phyloP scores from a whole-genome alignment of 2,888 invertebrate species.

The Crossocerus cetratus region DNA sequence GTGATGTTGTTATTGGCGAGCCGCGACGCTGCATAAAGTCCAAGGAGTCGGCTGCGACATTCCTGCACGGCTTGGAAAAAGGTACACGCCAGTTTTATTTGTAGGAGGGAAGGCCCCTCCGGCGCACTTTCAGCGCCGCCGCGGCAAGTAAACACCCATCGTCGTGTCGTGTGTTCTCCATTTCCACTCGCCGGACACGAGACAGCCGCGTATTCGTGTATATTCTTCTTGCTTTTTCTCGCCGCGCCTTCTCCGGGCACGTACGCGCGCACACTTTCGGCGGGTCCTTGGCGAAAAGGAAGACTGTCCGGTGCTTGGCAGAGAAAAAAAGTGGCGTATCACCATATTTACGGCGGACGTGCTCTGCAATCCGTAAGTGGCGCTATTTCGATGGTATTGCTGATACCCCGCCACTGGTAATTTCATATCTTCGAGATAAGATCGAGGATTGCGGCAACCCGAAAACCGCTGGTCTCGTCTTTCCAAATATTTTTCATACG shows the following conservation, averaged over 20 bases:
- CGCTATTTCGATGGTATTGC: background rate
- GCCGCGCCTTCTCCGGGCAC: background rate
- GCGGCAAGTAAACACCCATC: background rate
- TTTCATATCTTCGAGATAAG: conserved; percentile 3
- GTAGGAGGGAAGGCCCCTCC: background rate
- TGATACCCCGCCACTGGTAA: background rate
- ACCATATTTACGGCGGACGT: background rate
- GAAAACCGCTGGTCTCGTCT: background rate
- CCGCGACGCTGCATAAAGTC: conserved; percentile 46
- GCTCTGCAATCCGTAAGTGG: background rate
- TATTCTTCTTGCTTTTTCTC: background rate
- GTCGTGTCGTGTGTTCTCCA: no score
- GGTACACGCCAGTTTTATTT: conserved; percentile 12
- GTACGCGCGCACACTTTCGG: background rate
- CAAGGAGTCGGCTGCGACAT: conserved; percentile 32
- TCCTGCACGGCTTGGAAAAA: conserved; percentile 20
- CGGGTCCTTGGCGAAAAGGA: background rate
- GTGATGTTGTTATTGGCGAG: conserved; percentile 40
- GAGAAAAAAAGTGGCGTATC: background rate
- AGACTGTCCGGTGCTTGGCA: background rate
- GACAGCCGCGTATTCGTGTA: background rate
- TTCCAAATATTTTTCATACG: no score
- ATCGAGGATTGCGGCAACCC: background rate
- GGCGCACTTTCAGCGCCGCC: background rate
- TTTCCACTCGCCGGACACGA: background rate